phyloP scores from a whole-genome alignment of 1,140 invertebrate genomes.

The Fopius arisanus region DNA sequence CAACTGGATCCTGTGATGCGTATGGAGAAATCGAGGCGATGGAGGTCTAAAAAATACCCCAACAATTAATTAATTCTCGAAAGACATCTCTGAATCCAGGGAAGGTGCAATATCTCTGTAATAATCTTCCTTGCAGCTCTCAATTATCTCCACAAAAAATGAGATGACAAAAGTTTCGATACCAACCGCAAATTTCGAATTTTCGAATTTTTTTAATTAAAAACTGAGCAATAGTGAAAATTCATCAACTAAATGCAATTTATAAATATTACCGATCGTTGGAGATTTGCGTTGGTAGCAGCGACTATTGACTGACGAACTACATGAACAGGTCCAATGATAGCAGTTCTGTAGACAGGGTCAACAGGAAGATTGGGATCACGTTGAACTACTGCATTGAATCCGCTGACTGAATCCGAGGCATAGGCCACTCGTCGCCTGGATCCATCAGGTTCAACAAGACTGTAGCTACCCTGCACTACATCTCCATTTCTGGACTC shows the following conservation, averaged over 20 bases:
- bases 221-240: too few relatives aligned
- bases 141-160: too few relatives aligned
- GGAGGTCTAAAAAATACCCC: conserved; percentile 10
- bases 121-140: too few relatives aligned
- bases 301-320: conserved; percentile 25
- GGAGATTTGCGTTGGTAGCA: conserved; percentile 25
- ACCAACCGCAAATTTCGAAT: too few relatives aligned
- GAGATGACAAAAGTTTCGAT: too few relatives aligned
- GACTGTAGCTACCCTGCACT: conserved; percentile 63
- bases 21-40: neutral
- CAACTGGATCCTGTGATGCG: conserved; percentile 23
- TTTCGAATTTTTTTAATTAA: too few relatives aligned
- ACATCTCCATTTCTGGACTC: conserved; percentile 64
- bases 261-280: conserved; percentile 31
- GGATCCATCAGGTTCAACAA: conserved; percentile 63
- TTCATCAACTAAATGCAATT: too few relatives aligned
- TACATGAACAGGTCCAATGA: conserved; percentile 24
- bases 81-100: too few relatives aligned
- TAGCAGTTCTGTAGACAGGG: conserved; percentile 10
- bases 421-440: conserved; percentile 61
- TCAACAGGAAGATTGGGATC: conserved; percentile 46
- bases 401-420: conserved; percentile 63
- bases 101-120: too few relatives aligned
- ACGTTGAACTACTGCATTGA: conserved; percentile 64
- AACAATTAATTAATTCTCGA: too few relatives aligned